Percentiles rank a stretch among this genome's conserved stretches.
Conservation (phyloP, 2,113 vertebrate genomes). For the Tychaedon coryphoeus region DNA sequence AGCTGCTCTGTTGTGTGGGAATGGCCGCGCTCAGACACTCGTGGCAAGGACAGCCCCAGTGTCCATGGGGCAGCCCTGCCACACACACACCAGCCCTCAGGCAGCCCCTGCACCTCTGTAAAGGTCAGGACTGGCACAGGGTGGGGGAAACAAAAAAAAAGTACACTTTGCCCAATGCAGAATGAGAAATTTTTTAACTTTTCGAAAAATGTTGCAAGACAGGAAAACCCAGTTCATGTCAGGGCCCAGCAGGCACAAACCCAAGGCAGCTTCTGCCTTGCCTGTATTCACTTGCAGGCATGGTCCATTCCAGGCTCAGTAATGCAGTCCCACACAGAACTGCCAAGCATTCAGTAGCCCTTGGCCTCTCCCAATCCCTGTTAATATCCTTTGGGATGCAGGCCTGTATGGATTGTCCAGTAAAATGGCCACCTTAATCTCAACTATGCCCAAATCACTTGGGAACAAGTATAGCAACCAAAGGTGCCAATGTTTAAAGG, state of each 20-base stretch:
- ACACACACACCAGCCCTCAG: neutral
- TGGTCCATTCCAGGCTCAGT: neutral
- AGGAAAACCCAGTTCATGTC: neutral
- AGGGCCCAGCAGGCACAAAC: neutral
- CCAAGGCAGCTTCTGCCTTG: neutral
- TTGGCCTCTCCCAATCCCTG: too few species aligned
- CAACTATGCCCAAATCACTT: neutral
- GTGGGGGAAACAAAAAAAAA: neutral
- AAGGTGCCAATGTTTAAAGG: neutral
- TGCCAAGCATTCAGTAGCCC: too few species aligned
- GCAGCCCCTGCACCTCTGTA: neutral
- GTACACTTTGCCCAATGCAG: neutral
- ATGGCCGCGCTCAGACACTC: neutral
- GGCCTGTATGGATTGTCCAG: too few species aligned
- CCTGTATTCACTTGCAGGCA: neutral
- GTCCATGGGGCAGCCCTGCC: rapidly evolving
- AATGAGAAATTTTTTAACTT: neutral
- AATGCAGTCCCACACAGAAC: rapidly evolving
- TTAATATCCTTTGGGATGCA: neutral
- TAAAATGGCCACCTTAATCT: neutral
- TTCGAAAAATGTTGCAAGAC: constrained; percentile 36
- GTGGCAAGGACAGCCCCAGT: neutral
- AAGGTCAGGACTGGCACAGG: neutral
- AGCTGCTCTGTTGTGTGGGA: neutral
- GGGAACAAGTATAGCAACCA: neutral